Evolutionary conservation across 2,888 invertebrate genomes (phyloP), one percentile per base, ranked within the genome.

Genomic region (Linyphia triangularis): DNA sequence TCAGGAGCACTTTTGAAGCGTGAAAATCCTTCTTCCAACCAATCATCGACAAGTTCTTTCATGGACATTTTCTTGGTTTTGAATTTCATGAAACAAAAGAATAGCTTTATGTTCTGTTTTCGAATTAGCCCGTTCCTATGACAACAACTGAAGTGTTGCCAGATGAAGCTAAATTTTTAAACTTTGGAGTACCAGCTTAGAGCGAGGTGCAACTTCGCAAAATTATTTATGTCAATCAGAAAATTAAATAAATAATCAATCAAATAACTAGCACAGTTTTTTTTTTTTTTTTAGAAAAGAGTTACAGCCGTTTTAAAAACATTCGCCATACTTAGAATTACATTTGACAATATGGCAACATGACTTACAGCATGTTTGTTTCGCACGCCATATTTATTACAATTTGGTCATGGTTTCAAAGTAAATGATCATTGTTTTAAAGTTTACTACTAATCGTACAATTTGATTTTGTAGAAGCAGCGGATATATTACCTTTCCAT

Each of bases 1-100:
- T 59, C 24, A 40, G 22, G 19, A 22, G 30, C 10, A 13, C 28
- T 22, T 33, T 82, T 33, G n/a, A 37, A 26, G 5, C 26, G 10
- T 22, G 67, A 67, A 88, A 81, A 79, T 22, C 75, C 86, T 33
- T 82, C 81, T 24, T 88, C 75, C 16, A 88, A 33, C 86, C 86
- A 88, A 22, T 73, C 73, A 22, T 59, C 24, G 13, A 88, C 69
- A 28, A 88, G 57, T 30, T 72, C 51, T 19, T 79, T 88, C 13
- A 81, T 40, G 24, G 43, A 13, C 69, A 81, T 81, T 70, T 28
- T 26, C 0, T 13, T 0, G 7, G 13, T 78, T 63, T 30, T n/a
- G 9, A 51, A 19, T 59, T 16, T 30, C 10, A 33, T 13, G 59
- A 5, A 61, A 33, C 13, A 24, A 70, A 22, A 51, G n/a, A 51